Conservation (phyloP, 1,140 invertebrate species). For the Drosophila setifemur region DNA sequence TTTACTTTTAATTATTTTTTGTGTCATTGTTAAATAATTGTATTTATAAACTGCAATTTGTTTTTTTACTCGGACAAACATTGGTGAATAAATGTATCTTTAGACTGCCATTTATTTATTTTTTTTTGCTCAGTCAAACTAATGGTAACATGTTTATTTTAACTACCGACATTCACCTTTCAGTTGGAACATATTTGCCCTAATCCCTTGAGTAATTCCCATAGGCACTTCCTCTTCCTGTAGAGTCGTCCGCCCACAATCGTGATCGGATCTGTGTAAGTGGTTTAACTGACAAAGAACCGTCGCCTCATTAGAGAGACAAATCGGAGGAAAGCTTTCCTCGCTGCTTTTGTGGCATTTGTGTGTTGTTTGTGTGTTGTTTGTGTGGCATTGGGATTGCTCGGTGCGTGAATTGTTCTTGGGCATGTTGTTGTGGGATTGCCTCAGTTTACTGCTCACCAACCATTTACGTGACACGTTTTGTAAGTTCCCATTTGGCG, state of each 20-base stretch:
- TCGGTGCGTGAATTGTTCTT: slow-evolving; percentile 23
- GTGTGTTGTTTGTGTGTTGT: neutral
- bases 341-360: neutral
- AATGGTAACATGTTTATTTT: too few species aligned
- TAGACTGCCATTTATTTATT: too few species aligned
- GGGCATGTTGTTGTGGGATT: slow-evolving; percentile 30
- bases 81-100: too few species aligned
- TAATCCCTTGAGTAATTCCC: neutral
- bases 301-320: slow-evolving; percentile 30
- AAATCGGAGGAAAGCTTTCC: slow-evolving; percentile 24
- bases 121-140: neutral
- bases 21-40: too few species aligned
- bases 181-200: neutral
- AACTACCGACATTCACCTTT: neutral
- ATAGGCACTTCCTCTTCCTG: neutral
- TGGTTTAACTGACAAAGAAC: slow-evolving; percentile 38
- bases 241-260: slow-evolving; percentile 6
- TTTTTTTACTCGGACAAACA: too few species aligned
- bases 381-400: neutral
- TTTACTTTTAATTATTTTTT: too few species aligned
- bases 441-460: slow-evolving; percentile 30
- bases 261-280: slow-evolving; percentile 19
- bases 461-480: slow-evolving; percentile 74
- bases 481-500: slow-evolving; percentile 32
- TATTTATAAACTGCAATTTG: too few species aligned